Percentiles rank a stretch among this genome's conserved stretches.
Conservation (phyloP, 2,888 invertebrate species). For the Aleiodes alternator region DNA sequence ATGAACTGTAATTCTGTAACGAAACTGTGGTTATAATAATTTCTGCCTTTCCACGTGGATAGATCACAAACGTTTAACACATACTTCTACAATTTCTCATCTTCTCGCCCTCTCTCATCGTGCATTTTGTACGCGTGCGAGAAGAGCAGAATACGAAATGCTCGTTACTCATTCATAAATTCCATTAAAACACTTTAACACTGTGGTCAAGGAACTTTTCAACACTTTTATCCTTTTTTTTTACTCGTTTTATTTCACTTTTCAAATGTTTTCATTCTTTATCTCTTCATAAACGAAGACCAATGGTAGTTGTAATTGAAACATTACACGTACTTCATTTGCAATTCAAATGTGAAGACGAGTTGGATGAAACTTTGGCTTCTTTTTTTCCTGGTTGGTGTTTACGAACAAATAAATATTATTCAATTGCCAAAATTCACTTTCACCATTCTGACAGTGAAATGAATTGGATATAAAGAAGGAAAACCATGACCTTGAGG, state of each 20-base stretch:
- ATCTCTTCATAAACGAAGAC: slow-evolving; percentile 40
- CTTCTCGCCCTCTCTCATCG: slow-evolving; percentile 26
- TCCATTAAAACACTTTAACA: slow-evolving; percentile 62
- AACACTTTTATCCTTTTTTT: slow-evolving; percentile 17
- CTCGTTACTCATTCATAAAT: slow-evolving; percentile 67
- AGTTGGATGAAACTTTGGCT: slow-evolving; percentile 34
- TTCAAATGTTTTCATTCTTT: slow-evolving; percentile 10
- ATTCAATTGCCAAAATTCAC: too few species aligned
- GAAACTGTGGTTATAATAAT: slow-evolving; percentile 55
- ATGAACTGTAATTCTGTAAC: slow-evolving; percentile 57
- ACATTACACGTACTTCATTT: slow-evolving; percentile 61
- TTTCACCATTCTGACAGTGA: too few species aligned
- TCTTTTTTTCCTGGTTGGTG: slow-evolving; percentile 60
- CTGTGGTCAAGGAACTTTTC: too few species aligned
- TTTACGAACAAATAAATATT: slow-evolving; percentile 1
- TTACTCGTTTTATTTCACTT: slow-evolving; percentile 27
- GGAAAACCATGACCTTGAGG: too few species aligned
- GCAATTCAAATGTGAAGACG: slow-evolving; percentile 23
- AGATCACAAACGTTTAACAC: background rate
- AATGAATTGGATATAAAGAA: too few species aligned
- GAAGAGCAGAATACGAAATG: slow-evolving; percentile 59
- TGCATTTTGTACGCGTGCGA: slow-evolving; percentile 50
- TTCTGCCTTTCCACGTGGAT: slow-evolving; percentile 44
- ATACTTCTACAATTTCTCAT: slow-evolving; percentile 5
- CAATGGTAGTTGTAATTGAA: slow-evolving; percentile 63